Conservation (phyloP, 2,113 vertebrate genomes). For the Dolichallabes microphthalmus region DNA sequence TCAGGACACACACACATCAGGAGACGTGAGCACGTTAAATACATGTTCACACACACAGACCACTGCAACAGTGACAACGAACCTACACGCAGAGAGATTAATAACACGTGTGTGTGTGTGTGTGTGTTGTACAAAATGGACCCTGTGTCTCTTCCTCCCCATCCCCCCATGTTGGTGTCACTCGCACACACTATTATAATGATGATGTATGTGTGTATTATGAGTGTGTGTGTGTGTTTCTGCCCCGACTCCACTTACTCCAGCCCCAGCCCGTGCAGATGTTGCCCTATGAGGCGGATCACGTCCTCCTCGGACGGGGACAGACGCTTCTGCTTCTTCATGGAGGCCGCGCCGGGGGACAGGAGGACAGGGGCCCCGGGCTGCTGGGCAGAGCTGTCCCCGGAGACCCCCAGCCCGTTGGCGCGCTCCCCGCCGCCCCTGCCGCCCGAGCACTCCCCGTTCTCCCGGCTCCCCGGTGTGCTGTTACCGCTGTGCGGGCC, state of each 20-base stretch:
- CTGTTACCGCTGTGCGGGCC: slow-evolving; percentile 69
- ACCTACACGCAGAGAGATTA: background rate
- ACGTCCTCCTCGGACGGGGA: slow-evolving; percentile 96
- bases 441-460: slow-evolving; percentile 82
- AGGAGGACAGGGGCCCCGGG: slow-evolving; percentile 62
- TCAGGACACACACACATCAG: too few species aligned
- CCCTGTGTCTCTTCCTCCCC: slow-evolving; percentile 69
- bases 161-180: slow-evolving; percentile 72
- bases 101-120: background rate
- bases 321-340: slow-evolving; percentile 95
- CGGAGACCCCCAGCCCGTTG: slow-evolving; percentile 79
- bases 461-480: slow-evolving; percentile 91
- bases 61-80: background rate
- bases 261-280: slow-evolving; percentile 93
- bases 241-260: slow-evolving; percentile 83
- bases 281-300: slow-evolving; percentile 97
- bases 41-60: too few species aligned
- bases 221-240: too few species aligned
- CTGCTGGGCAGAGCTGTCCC: slow-evolving; percentile 77
- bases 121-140: slow-evolving; percentile 73
- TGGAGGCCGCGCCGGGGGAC: slow-evolving; percentile 74
- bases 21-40: too few species aligned
- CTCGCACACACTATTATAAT: background rate
- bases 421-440: background rate
- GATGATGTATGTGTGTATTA: background rate